These are phyloP conservation scores for Bombylius discolor DNA, from an alignment of 2,888 invertebrate species.

Conservation along the genomic window DNA sequence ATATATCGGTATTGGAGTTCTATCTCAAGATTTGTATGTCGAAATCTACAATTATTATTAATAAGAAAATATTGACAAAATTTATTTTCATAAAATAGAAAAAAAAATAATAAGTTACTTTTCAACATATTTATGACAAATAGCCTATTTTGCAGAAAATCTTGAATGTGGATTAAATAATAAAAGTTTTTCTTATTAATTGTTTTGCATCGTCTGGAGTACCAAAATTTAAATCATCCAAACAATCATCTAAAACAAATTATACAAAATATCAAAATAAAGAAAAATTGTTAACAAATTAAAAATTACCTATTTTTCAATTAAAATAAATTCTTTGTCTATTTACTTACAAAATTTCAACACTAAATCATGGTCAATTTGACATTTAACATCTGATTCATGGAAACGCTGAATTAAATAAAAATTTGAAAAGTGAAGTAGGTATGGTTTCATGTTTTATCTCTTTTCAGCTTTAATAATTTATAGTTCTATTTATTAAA, in stretches of 20 bases:
- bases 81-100: neutral
- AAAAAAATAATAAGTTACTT: constrained; percentile 39
- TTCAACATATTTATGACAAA: constrained; percentile 75
- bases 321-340: too few relatives aligned
- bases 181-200: constrained; percentile 64
- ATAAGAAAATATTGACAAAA: neutral
- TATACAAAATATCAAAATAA: neutral
- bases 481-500: too few relatives aligned
- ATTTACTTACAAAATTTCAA: too few relatives aligned
- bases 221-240: constrained; percentile 48
- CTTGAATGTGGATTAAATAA: constrained; percentile 81
- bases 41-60: constrained; percentile 21
- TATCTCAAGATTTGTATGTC: constrained; percentile 26
- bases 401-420: too few relatives aligned
- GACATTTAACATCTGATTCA: too few relatives aligned
- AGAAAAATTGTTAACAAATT: too few relatives aligned
- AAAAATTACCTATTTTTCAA: too few relatives aligned
- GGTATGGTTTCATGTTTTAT: too few relatives aligned
- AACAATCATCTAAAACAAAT: constrained; percentile 31
- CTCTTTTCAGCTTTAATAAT: too few relatives aligned
- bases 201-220: constrained; percentile 66
- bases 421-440: too few relatives aligned
- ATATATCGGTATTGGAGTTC: constrained; percentile 45
- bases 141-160: constrained; percentile 72
- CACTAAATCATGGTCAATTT: too few relatives aligned